Evolutionary conservation across 2,113 vertebrate species (phyloP).

Genomic region (Caloenas nicobarica): DNA sequence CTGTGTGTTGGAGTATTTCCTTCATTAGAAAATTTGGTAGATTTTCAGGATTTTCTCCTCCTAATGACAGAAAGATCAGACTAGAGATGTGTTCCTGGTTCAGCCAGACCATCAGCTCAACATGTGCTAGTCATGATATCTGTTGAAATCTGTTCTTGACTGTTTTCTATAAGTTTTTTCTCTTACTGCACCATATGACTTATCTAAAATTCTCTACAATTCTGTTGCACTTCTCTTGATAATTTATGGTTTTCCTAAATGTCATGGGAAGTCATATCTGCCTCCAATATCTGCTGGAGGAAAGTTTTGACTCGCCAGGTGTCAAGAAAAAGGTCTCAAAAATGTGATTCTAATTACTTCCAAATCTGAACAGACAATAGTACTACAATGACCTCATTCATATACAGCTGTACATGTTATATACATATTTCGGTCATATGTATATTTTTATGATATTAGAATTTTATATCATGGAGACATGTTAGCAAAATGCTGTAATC

Average conservation of each 20-base stretch:
- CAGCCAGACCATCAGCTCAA: background rate
- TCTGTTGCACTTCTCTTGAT: background rate
- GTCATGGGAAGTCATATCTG: rapidly evolving
- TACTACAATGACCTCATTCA: background rate
- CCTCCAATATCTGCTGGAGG: background rate
- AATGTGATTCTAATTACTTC: background rate
- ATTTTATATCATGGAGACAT: rapidly evolving
- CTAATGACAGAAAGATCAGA: background rate
- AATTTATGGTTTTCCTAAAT: background rate
- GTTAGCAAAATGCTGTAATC: background rate
- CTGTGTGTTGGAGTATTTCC: background rate
- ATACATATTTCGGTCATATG: background rate
- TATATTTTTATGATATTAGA: background rate
- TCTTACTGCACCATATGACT: rapidly evolving
- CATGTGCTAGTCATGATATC: background rate
- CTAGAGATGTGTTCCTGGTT: background rate
- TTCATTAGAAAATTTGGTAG: background rate
- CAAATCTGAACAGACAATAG: background rate
- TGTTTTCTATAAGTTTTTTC: background rate
- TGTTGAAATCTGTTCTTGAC: background rate
- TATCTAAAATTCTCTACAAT: background rate
- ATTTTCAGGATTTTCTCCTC: background rate
- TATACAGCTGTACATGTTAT: no score
- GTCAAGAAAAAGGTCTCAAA: background rate
- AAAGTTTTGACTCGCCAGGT: background rate